Evolutionary conservation across 2,888 invertebrate species (phyloP).

Genomic region (Cecidostiba fungosa): DNA sequence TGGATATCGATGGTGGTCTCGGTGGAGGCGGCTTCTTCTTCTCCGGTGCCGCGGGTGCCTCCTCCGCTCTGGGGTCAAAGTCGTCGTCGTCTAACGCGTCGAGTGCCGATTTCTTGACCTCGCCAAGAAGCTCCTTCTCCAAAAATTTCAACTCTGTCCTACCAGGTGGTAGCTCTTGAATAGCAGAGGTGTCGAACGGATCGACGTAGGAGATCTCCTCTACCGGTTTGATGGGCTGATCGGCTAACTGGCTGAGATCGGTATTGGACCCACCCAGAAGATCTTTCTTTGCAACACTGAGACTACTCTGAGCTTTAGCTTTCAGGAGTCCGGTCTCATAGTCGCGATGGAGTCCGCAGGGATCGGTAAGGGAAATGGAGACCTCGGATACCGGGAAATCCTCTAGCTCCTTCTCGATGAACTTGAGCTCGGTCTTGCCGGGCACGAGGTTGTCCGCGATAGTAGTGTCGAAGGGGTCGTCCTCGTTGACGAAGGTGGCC

Average conservation of each 20-base stretch:
- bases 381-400: conserved; percentile 81
- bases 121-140: conserved; percentile 88
- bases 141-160: conserved; percentile 89
- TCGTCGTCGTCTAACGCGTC: conserved; percentile 87
- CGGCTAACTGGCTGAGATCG: conserved; percentile 86
- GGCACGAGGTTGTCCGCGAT: conserved; percentile 90
- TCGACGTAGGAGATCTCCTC: conserved; percentile 86
- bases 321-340: conserved; percentile 75
- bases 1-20: conserved; percentile 15
- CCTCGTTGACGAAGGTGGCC: conserved; percentile 82
- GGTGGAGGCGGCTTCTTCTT: conserved; percentile 65
- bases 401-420: conserved; percentile 84
- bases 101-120: conserved; percentile 76
- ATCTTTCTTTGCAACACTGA: conserved; percentile 82
- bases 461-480: conserved; percentile 93
- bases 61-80: conserved; percentile 90
- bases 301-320: conserved; percentile 63
- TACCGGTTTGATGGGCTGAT: conserved; percentile 86
- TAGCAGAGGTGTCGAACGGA: conserved; percentile 93
- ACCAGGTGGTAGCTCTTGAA: conserved; percentile 88
- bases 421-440: conserved; percentile 83
- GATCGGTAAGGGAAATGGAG: conserved; percentile 85
- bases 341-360: conserved; percentile 81
- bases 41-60: conserved; percentile 64
- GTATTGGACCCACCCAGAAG: conserved; percentile 89